Percentiles rank a stretch among this genome's conserved stretches.
Evolutionary conservation across 2,113 vertebrate genomes (phyloP).

Genomic region (Xenopus laevis): DNA sequence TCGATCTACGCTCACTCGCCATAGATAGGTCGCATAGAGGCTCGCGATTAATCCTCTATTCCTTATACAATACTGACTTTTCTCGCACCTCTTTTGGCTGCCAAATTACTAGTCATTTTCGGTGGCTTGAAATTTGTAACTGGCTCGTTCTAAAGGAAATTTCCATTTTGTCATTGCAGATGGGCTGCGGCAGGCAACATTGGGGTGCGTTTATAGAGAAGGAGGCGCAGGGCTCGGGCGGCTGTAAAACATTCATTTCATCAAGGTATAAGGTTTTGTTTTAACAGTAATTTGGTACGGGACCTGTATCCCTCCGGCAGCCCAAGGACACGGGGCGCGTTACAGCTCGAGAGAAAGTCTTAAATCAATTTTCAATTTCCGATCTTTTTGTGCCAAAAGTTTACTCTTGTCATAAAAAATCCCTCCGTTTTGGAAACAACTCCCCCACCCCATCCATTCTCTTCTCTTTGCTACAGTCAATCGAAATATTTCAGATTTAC

Average conservation of each 20-base stretch:
- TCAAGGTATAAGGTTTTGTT: constrained; percentile 28
- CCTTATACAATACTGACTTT: too few species aligned
- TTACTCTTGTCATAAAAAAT: constrained; percentile 24
- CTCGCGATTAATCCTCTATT: too few species aligned
- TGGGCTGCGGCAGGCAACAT: too few species aligned
- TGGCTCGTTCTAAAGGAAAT: too few species aligned
- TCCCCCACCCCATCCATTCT: background rate
- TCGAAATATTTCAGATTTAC: too few species aligned
- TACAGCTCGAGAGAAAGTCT: constrained; percentile 16
- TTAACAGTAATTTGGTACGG: constrained; percentile 32
- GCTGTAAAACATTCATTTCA: constrained; percentile 1
- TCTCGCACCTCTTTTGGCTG: too few species aligned
- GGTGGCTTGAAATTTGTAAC: too few species aligned
- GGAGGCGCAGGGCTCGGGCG: constrained; percentile 11
- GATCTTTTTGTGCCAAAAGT: constrained; percentile 15
- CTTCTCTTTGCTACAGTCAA: too few species aligned
- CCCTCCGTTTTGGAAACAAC: background rate
- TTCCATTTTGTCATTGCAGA: too few species aligned
- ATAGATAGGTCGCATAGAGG: too few species aligned
- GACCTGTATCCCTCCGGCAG: constrained; percentile 31
- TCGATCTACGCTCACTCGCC: too few species aligned
- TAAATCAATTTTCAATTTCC: constrained; percentile 43
- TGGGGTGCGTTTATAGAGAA: background rate
- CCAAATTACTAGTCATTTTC: too few species aligned
- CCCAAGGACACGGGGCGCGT: constrained; percentile 1